Evolutionary conservation across 2,888 invertebrate genomes (phyloP), one percentile per base, ranked within the genome.

Genomic region (Eurois occulta): DNA sequence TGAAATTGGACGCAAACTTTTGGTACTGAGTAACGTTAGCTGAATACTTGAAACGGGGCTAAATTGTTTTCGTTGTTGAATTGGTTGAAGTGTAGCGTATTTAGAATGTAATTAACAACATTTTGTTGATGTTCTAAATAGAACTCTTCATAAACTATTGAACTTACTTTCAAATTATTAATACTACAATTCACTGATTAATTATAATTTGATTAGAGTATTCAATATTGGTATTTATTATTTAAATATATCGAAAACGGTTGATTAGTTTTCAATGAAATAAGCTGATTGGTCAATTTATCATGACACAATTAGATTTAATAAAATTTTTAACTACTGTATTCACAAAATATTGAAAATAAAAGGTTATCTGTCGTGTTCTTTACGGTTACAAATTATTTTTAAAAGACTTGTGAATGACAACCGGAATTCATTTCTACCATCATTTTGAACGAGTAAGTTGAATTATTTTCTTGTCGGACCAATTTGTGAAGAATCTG

Each of bases 1-100:
- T 87, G 78, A 84, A 86, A 87, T 88, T 89, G 84, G 89, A 88
- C 65, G 76, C 74, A 46, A 84, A 75, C 78, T 84, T 71, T 55
- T 10, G 11, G 67, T 43, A 76, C 48, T 18, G 6, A 58, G 38
- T 52, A 52, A 6, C 60, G 75, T 65, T 74, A 80, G 64, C 35
- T 38, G 84, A 78, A 65, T 71, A 78, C 70, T 83, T 73, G 43
- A 55, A 75, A 60, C 52, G 38, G 48, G 64, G 5, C 28, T 67
- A 68, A 86, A 78, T 83, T 83, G 74, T 83, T 78, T 72, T 48
- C 28, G 18, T 48, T 35, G 60, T 66, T 86, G n/a, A 55, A 65
- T 65, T 38, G 38, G 38, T 46, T 64, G 16, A n/a, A 69, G 60
- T 43, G 71, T 60, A 11, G 13, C 18, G 21, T 43, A 46, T 18